Evolutionary conservation across 2,797 vertebrate species (phyloP), one percentile per base, ranked within the genome.

Genomic region (Helicolenus hilgendorfi): DNA sequence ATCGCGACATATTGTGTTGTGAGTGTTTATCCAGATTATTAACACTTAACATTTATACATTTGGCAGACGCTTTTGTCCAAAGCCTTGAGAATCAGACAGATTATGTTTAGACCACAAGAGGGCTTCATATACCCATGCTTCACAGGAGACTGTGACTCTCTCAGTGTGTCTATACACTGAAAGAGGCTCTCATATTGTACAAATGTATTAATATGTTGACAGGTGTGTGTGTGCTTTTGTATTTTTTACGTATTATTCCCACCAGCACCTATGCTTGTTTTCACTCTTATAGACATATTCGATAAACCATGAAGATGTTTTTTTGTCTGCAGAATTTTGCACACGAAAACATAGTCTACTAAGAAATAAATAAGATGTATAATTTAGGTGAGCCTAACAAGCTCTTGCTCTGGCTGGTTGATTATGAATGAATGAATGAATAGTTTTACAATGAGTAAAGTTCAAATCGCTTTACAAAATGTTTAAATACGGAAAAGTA

Each of bases 71-170:
- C 4, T 45, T 76, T 63, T 15, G 5, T n/a, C 5, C 18, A 70
- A 58, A 64, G 7, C 4, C 3, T 20, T 8, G 4, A 31, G 20
- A 26, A 64, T 59, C 49, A 22, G 27, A 70, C 20, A 53, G 56
- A 60, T 56, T 27, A 27, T 15, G 7, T 73, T 72, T 36, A 59
- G 60, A 86, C 93, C 95, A 95, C 92, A 87, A 96, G 94, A 90
- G 93, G 95, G 95, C 90, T 86, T 91, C 85, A 91, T 91, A 64
- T n/a, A 72, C 69, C 84, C 41, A 9, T 88, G 53, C 15, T 75
- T 84, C 60, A 75, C 24, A 53, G 31, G 56, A 81, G 38, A 85
- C 24, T 45, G 2, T 70, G 35, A 72, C 22, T 62, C 27, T 13
- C 15, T 53, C 9, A 53, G 20, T 53, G 49, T n/a, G 27, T 75